Evolutionary conservation across 2,888 invertebrate genomes (phyloP), one percentile per base, ranked within the genome.

Genomic region (Mythimna lalbum): DNA sequence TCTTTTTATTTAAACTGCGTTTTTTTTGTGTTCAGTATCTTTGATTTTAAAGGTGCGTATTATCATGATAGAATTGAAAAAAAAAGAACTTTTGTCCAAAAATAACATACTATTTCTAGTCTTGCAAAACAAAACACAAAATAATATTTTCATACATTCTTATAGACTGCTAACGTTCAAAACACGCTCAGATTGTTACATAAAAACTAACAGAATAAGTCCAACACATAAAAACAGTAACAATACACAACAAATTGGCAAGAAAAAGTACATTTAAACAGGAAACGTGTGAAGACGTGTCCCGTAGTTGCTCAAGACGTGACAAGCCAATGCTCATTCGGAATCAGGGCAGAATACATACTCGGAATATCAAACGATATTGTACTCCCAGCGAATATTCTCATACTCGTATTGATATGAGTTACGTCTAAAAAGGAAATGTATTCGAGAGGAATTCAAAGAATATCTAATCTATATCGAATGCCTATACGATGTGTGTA

Each of bases 281-380:
- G 89, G 87, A 91, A 88, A 87, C 87, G 88, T 84, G 86, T 80
- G 80, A 85, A 83, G 79, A 88, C 89, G 88, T 88, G 88, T 81
- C 73, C 78, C 72, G 81, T 78, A 63, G 85, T 83, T 81, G 72
- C 83, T 84, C 81, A 71, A 78, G 86, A 91, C 90, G 91, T 91
- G 93, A 90, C 90, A 87, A 89, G 89, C 87, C 91, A 90, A 92
- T 92, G 86, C 89, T 89, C 89, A 90, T 89, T 87, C 85, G 73
- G 87, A 92, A 92, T 93, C 93, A 92, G 87, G 89, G 84, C 83
- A 71, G 81, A 85, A 86, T 82, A 90, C 90, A 88, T 86, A 88
- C 88, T 82, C 80, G 81, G 93, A 94, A 94, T 94, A 93, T 91
- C 88, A 93, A 94, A 91, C 88, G 88, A 87, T 86, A 86, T 88